A percentile compares a stretch with the other conserved stretches of the same genome.
Conservation (phyloP, 2,797 vertebrate species). For the Carduelis carduelis region DNA sequence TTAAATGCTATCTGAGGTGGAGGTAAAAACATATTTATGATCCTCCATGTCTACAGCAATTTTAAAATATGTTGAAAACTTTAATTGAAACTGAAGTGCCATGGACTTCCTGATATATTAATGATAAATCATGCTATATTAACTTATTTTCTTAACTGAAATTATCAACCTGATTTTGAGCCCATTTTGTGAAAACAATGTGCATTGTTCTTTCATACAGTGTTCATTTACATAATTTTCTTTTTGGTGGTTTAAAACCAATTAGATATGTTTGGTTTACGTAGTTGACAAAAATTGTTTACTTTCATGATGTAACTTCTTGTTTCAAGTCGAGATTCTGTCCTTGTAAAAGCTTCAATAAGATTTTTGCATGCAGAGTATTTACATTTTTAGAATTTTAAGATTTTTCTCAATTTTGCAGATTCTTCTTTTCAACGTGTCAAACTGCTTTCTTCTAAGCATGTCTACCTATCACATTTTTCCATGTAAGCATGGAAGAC, state of each 20-base stretch:
- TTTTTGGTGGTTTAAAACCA: neutral
- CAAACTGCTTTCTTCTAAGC: neutral
- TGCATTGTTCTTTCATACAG: neutral
- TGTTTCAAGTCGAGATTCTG: neutral
- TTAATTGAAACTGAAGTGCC: neutral
- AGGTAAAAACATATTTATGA: neutral
- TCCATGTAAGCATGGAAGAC: neutral
- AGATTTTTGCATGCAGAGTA: neutral
- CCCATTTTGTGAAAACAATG: neutral
- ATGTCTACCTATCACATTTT: neutral
- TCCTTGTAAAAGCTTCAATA: neutral
- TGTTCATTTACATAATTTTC: neutral
- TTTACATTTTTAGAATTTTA: neutral
- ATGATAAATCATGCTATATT: neutral
- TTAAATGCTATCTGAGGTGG: neutral
- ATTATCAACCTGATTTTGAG: neutral
- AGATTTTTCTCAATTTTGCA: neutral
- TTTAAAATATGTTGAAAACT: neutral
- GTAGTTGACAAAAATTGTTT: neutral
- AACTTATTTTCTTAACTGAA: neutral
- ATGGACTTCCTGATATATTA: neutral
- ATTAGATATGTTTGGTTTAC: neutral
- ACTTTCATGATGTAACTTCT: neutral
- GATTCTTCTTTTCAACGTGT: neutral
- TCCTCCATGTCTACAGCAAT: neutral